Conservation (phyloP, 2,797 vertebrate species). For the Hozukius guyotensis region DNA sequence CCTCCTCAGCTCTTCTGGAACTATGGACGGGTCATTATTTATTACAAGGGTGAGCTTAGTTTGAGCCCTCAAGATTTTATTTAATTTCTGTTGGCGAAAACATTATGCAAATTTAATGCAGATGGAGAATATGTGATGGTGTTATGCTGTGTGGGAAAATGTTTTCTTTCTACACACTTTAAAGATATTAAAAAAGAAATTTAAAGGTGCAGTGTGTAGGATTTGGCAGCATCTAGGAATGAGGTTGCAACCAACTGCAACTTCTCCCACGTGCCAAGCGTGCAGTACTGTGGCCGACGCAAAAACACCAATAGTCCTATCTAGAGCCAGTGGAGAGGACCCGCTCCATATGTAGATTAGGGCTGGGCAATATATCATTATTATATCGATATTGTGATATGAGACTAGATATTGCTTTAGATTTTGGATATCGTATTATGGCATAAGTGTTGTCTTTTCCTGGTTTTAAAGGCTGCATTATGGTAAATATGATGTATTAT, state of each 20-base stretch:
- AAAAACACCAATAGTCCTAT: no score
- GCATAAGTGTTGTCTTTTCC: no score
- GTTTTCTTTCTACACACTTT: not conserved
- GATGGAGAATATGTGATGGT: not conserved
- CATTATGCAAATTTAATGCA: constrained; percentile 4
- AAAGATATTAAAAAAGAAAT: not conserved
- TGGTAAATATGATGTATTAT: no score
- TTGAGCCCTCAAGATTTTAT: not conserved
- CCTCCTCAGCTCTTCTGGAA: not conserved
- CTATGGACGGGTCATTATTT: not conserved
- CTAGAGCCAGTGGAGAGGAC: not conserved
- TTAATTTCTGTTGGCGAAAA: not conserved
- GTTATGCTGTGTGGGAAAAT: not conserved
- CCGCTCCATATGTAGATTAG: no score
- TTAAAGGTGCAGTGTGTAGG: not conserved
- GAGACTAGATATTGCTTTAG: no score
- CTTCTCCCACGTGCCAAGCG: not conserved
- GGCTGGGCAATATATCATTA: not conserved
- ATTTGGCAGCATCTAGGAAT: not conserved
- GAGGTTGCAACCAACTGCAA: not conserved
- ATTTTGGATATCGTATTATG: no score
- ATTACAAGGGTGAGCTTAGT: not conserved
- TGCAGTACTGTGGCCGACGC: not conserved
- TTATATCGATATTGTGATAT: no score
- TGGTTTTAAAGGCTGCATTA: no score